Evolutionary conservation across 30 jellyfish, hydroid and myxozoan genomes (phyloP), one percentile per base, ranked within the genome.

Genomic region (Mastigias papua): DNA sequence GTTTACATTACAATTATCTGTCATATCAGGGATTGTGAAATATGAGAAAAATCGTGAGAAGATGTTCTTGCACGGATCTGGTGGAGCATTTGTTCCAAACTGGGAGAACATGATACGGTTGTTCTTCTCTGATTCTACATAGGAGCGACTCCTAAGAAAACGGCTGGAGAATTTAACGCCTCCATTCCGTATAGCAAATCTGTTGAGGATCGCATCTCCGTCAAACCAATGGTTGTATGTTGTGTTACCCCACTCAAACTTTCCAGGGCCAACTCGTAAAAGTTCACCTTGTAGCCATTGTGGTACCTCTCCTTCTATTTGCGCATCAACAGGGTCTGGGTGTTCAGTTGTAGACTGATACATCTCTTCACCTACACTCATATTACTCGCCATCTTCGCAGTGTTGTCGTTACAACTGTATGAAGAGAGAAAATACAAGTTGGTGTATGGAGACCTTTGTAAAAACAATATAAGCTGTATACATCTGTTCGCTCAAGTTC

Each of bases 261-360:
- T 89, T 29, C 97, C 97, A 26, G 97, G 97, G n/a, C 97, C 97
- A 57, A 81, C 93, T 10, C 97, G 80, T 17, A 89, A 20, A 3
- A 89, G 64, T 8, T 46, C 25, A 20, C 97, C 97, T 29, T 81
- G 68, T 0, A 89, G 34, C 97, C 97, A 89, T 5, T 31, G 33
- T 19, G 97, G 97, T 0, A 89, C 54, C 17, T 37, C 26, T 15
- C 97, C 97, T 30, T 63, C 73, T 16, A 89, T 78, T 34, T 72
- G 71, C 32, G 88, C 76, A 15, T 89, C 86, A 22, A 48, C 34
- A 0, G 86, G 88, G 17, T 57, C 81, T 37, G 93, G 94, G 62
- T 64, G 88, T 48, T 89, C 97, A 17, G 28, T 74, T 26, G 72
- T 57, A 9, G 93, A 37, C 60, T 42, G 70, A 73, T 77, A 89